A percentile compares a stretch with the other conserved stretches of the same genome.
Conservation (phyloP, 23 tunicate species). For the Pegea sp. region DNA sequence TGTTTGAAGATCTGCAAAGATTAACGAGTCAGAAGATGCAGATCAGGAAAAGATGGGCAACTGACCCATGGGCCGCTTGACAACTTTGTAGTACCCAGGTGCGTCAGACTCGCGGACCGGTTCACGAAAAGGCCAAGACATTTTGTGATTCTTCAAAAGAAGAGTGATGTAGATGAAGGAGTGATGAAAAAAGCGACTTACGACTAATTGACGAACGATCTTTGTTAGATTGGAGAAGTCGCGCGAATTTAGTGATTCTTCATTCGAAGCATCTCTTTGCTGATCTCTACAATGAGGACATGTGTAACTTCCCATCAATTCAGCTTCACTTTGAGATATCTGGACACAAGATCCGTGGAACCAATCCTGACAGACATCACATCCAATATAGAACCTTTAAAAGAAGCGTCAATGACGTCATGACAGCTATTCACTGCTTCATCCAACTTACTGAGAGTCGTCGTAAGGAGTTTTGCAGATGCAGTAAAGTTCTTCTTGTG, state of each 20-base stretch:
- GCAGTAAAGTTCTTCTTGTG: conserved; percentile 80
- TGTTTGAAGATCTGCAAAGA: conserved; percentile 42
- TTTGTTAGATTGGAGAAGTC: conserved; percentile 16
- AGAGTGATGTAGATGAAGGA: background rate
- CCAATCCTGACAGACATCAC: conserved; percentile 96
- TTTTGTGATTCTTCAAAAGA: conserved; percentile 54
- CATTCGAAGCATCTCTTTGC: conserved; percentile 28
- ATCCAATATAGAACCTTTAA: conserved; percentile 78
- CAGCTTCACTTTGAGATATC: conserved; percentile 29
- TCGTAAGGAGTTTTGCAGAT: conserved; percentile 84
- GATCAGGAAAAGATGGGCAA: background rate
- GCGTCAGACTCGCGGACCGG: conserved; percentile 71
- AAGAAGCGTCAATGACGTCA: too few species aligned
- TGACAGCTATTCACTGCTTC: too few species aligned
- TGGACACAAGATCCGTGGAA: conserved; percentile 75
- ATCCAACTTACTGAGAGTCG: conserved; percentile 74
- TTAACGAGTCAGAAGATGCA: background rate
- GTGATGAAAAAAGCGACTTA: conserved; percentile 1
- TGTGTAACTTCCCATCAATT: conserved; percentile 46
- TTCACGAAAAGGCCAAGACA: conserved; percentile 88
- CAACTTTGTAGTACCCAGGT: conserved; percentile 68
- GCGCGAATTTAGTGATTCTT: conserved; percentile 6
- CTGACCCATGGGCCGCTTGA: conserved; percentile 90
- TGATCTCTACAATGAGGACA: conserved; percentile 75
- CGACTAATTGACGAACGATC: conserved; percentile 28